A percentile compares a stretch with the other conserved stretches of the same genome.
These are phyloP conservation scores for Aix galericulata DNA, from an alignment of 2,113 vertebrate species.

Conservation along the genomic window DNA sequence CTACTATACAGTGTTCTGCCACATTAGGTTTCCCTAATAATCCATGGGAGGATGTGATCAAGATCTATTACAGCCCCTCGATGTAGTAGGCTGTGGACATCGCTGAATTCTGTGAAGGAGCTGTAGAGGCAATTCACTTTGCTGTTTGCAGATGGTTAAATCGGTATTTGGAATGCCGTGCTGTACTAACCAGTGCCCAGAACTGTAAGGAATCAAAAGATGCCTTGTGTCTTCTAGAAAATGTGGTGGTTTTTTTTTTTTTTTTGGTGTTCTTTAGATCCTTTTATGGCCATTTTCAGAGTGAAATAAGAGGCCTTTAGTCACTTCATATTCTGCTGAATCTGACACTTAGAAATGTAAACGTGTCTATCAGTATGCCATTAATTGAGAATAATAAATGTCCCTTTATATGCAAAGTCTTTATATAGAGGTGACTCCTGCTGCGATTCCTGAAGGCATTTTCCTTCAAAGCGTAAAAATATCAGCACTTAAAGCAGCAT, in stretches of 20 bases:
- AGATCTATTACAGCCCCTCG: conserved; percentile 59
- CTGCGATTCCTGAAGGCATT: conserved; percentile 56
- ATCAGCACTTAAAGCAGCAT: conserved; percentile 53
- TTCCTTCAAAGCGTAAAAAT: conserved; percentile 63
- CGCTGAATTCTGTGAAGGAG: conserved; percentile 19
- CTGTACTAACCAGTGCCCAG: background rate
- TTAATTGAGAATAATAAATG: conserved; percentile 69
- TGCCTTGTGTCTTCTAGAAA: background rate
- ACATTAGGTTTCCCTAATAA: conserved; percentile 72
- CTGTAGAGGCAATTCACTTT: background rate
- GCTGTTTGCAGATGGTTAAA: conserved; percentile 24
- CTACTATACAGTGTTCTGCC: conserved; percentile 53
- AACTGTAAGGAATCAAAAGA: conserved; percentile 21
- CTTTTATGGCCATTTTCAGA: conserved; percentile 36
- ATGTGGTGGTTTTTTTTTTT: background rate
- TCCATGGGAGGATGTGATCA: conserved; percentile 57
- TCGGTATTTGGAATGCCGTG: background rate
- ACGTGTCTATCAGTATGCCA: conserved; percentile 45
- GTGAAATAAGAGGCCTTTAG: background rate
- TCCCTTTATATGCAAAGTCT: conserved; percentile 46
- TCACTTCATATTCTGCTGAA: conserved; percentile 30
- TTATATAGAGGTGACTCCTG: conserved; percentile 54
- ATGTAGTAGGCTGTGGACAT: background rate
- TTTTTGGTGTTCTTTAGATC: background rate
- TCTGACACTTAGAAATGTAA: conserved; percentile 52